phyloP scores from a whole-genome alignment of 2,888 invertebrate species.

The Tenodera sinensis region DNA sequence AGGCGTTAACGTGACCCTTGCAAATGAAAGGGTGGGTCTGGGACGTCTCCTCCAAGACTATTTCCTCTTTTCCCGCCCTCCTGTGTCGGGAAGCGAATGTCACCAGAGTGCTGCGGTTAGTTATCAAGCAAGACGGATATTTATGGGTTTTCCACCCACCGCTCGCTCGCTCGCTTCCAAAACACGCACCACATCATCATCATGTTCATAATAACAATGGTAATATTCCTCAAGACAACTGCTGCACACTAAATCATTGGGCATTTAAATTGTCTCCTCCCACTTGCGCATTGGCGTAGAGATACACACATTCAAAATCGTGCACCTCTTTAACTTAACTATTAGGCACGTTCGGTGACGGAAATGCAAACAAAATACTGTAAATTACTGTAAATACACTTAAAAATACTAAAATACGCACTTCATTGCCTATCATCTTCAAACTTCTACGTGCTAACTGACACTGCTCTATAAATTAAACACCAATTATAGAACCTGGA shows the following conservation, averaged over 20 bases:
- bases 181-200: neutral
- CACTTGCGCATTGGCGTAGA: neutral
- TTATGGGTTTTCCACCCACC: neutral
- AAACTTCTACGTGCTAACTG: no score
- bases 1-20: neutral
- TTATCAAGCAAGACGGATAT: neutral
- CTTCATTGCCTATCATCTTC: no score
- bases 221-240: neutral
- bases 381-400: neutral
- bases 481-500: no score
- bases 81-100: slow-evolving; percentile 1
- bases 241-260: neutral
- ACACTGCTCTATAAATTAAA: no score
- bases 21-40: neutral
- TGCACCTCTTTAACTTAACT: neutral
- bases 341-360: neutral
- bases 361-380: neutral
- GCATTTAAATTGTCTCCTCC: neutral
- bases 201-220: neutral
- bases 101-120: slow-evolving; percentile 1
- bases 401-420: no score
- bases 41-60: neutral
- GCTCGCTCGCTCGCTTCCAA: neutral
- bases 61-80: neutral
- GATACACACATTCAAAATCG: neutral